These are phyloP conservation scores for Cotesia chilonis DNA, from an alignment of 1,140 invertebrate species.

Conservation along the genomic window DNA sequence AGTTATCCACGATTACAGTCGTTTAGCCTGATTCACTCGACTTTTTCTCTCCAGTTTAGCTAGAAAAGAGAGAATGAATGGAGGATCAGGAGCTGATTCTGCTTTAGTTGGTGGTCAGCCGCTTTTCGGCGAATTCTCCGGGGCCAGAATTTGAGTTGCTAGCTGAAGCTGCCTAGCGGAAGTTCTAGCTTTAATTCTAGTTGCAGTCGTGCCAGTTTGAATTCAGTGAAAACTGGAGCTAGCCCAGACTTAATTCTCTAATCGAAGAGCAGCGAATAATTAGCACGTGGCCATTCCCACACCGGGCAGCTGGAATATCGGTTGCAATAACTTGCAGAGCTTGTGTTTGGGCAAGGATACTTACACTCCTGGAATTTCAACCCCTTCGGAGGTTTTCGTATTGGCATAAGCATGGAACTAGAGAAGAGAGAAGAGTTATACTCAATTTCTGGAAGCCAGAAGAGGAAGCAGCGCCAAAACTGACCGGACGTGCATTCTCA, in stretches of 20 bases:
- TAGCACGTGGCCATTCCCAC: conserved; percentile 28
- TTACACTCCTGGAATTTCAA: too few relatives aligned
- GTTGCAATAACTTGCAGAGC: conserved; percentile 18
- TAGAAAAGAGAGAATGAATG: too few relatives aligned
- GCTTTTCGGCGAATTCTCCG: conserved; percentile 44
- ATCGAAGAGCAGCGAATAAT: conserved; percentile 39
- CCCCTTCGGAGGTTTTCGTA: too few relatives aligned
- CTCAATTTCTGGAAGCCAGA: conserved; percentile 2
- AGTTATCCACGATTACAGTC: neutral
- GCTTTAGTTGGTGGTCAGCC: conserved; percentile 44
- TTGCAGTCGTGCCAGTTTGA: conserved; percentile 23
- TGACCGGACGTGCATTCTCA: conserved; percentile 11
- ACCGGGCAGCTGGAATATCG: conserved; percentile 15
- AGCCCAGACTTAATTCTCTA: conserved; percentile 38
- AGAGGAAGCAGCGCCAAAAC: conserved; percentile 2
- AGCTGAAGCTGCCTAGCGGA: too few relatives aligned
- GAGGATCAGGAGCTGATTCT: conserved; percentile 27
- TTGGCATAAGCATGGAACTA: too few relatives aligned
- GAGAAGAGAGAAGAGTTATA: neutral
- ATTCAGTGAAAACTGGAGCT: conserved; percentile 38
- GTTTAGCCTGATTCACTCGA: conserved; percentile 6
- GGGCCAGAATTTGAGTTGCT: neutral
- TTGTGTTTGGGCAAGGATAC: neutral
- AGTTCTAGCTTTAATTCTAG: too few relatives aligned
- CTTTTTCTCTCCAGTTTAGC: too few relatives aligned